A percentile compares a stretch with the other conserved stretches of the same genome.
These are phyloP conservation scores for Perognathus longimembris DNA, from an alignment of 2,113 vertebrate genomes.

Conservation along the genomic window DNA sequence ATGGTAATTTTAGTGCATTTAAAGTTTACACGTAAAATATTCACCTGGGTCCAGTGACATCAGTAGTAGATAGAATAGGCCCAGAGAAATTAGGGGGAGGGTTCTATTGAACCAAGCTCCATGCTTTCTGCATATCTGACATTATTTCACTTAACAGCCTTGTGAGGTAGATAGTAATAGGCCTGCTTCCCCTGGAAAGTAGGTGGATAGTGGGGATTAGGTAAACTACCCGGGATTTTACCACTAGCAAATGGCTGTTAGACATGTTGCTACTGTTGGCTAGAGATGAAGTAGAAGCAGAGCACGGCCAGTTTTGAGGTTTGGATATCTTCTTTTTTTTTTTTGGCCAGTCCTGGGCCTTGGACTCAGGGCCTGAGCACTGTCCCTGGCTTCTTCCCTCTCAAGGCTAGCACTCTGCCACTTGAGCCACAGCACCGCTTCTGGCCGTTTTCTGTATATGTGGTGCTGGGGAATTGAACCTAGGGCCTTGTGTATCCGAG, in stretches of 20 bases:
- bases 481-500: no score
- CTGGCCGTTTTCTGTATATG: no score
- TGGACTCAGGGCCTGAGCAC: no score
- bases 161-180: neutral
- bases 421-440: no score
- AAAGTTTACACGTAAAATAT: slow-evolving; percentile 12
- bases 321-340: no score
- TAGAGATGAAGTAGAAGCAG: neutral
- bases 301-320: no score
- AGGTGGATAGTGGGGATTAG: neutral
- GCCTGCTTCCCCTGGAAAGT: neutral
- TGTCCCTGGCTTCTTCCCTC: no score
- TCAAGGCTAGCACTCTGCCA: no score
- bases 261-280: neutral
- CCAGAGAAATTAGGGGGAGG: neutral
- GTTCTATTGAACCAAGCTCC: neutral
- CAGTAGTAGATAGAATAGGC: neutral
- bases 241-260: neutral
- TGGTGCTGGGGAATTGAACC: no score
- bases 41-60: neutral
- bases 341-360: no score
- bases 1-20: slow-evolving; percentile 26
- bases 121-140: neutral
- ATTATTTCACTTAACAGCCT: neutral
- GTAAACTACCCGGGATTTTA: neutral